A percentile compares a stretch with the other conserved stretches of the same genome.
Conservation (phyloP, 2,888 invertebrate genomes). For the Xanthorhoe spadicearia region DNA sequence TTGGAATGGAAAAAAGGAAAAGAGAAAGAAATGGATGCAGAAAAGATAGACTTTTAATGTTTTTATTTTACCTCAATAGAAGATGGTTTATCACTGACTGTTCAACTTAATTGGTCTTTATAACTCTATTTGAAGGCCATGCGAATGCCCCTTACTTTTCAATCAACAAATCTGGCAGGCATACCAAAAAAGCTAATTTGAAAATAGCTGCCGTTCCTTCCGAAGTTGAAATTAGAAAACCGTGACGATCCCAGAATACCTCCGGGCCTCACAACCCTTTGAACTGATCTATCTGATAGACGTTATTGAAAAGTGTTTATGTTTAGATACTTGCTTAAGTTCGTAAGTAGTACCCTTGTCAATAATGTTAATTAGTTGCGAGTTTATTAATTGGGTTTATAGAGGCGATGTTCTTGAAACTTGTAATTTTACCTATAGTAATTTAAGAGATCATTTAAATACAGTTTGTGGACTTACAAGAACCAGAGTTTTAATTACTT, state of each 20-base stretch:
- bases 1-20: too few relatives aligned
- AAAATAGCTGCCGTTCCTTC: constrained; percentile 70
- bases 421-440: background rate
- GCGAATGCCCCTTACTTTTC: constrained; percentile 17
- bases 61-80: too few relatives aligned
- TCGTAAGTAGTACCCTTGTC: constrained; percentile 60
- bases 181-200: constrained; percentile 75
- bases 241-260: constrained; percentile 78
- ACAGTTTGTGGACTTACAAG: background rate
- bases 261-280: constrained; percentile 74
- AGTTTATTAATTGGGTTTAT: constrained; percentile 30
- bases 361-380: constrained; percentile 47
- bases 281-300: constrained; percentile 72
- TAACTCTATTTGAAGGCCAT: background rate
- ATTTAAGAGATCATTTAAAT: background rate
- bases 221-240: constrained; percentile 81
- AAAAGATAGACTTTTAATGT: too few relatives aligned
- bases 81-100: too few relatives aligned
- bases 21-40: too few relatives aligned
- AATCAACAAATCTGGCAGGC: constrained; percentile 31
- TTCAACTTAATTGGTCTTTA: background rate
- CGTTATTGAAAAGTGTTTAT: constrained; percentile 68
- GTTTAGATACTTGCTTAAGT: constrained; percentile 44
- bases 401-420: constrained; percentile 14
- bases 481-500: too few relatives aligned